Evolutionary conservation across 1,140 invertebrate genomes (phyloP).

Genomic region (Drosophila bocki): DNA sequence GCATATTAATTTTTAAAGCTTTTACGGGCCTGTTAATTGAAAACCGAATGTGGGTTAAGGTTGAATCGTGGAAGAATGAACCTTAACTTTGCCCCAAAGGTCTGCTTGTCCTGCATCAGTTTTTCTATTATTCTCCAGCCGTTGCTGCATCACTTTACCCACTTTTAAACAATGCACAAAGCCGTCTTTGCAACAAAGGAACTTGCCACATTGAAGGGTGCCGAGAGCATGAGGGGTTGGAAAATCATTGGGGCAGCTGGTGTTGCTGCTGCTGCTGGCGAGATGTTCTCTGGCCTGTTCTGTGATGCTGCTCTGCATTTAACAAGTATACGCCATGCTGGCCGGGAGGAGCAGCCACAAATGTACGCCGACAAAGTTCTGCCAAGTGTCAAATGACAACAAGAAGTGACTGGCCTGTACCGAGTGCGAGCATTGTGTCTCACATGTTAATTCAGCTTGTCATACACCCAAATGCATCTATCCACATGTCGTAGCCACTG

Average conservation of each 20-base stretch:
- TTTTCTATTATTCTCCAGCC: conserved; percentile 19
- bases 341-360: conserved; percentile 62
- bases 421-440: conserved; percentile 32
- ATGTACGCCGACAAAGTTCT: conserved; percentile 71
- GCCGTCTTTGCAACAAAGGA: conserved; percentile 35
- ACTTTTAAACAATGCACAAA: conserved; percentile 65
- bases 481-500: conserved; percentile 48
- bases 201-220: conserved; percentile 47
- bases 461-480: conserved; percentile 62
- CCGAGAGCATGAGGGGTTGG: background rate
- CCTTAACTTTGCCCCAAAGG: conserved; percentile 51
- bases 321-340: conserved; percentile 79
- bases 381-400: conserved; percentile 48
- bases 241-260: conserved; percentile 13
- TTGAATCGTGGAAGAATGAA: conserved; percentile 17
- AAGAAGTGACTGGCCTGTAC: conserved; percentile 16
- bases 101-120: conserved; percentile 30
- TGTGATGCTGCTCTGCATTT: conserved; percentile 59
- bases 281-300: conserved; percentile 37
- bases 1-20: conserved; percentile 74
- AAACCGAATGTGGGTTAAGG: conserved; percentile 75
- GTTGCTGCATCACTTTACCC: conserved; percentile 60
- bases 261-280: conserved; percentile 25
- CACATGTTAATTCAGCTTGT: conserved; percentile 78
- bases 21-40: conserved; percentile 52